Conservation (phyloP, 2,888 invertebrate species). For the Leptopterna dolabrata region DNA sequence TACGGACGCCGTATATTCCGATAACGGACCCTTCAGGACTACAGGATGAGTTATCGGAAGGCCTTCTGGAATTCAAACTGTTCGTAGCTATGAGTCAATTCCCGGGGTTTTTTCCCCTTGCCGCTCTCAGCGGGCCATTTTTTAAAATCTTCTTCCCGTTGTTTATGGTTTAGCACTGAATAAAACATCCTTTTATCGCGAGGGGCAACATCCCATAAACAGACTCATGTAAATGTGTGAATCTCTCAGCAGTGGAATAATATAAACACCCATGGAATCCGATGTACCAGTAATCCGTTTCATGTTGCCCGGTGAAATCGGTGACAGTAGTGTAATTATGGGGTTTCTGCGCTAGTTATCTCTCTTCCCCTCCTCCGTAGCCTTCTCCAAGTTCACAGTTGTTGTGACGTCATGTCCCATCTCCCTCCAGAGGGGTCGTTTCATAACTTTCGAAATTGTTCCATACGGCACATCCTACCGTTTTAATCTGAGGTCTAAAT, state of each 20-base stretch:
- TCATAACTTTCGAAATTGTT: too few species aligned
- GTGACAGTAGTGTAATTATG: too few species aligned
- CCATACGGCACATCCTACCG: too few species aligned
- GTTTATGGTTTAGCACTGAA: background rate
- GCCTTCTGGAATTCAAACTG: slow-evolving; percentile 42
- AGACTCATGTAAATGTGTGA: background rate
- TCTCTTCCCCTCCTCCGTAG: too few species aligned
- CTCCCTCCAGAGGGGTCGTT: too few species aligned
- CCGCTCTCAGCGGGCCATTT: background rate
- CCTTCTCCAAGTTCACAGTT: too few species aligned
- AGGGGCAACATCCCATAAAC: background rate
- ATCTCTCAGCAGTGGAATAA: background rate
- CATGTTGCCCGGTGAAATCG: too few species aligned
- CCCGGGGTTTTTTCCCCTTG: background rate
- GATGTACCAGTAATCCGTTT: too few species aligned
- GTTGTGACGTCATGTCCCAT: too few species aligned
- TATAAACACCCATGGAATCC: background rate
- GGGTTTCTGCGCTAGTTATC: too few species aligned
- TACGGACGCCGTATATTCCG: slow-evolving; percentile 35
- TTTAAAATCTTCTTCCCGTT: background rate
- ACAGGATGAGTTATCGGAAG: slow-evolving; percentile 34
- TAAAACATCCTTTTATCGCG: background rate
- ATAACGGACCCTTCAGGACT: slow-evolving; percentile 39
- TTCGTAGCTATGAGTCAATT: slow-evolving; percentile 41
- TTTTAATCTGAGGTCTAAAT: too few species aligned